These are phyloP conservation scores for Gallinago stenura DNA, from an alignment of 2,797 vertebrate genomes.

Conservation along the genomic window DNA sequence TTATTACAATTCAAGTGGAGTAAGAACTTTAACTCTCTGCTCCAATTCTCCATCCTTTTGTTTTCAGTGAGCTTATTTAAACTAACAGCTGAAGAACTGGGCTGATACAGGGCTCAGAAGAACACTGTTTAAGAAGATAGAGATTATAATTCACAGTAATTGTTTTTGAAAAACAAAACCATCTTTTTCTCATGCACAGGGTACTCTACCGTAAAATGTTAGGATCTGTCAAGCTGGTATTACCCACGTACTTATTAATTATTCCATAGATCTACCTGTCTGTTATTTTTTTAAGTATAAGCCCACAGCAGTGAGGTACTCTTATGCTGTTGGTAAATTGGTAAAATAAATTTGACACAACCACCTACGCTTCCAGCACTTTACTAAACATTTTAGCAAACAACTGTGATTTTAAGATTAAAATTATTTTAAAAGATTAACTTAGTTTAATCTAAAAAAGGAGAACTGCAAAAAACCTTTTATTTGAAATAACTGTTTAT, in stretches of 20 bases:
- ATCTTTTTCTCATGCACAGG: not conserved
- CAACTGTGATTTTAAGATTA: slow-evolving; percentile 9
- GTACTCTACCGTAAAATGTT: not conserved
- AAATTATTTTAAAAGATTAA: slow-evolving; percentile 59
- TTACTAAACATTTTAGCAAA: slow-evolving; percentile 42
- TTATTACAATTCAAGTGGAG: not conserved
- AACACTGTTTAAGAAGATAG: not conserved
- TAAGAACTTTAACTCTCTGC: not conserved
- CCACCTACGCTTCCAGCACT: slow-evolving; percentile 26
- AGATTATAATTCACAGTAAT: not conserved
- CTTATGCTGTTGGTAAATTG: slow-evolving; percentile 35
- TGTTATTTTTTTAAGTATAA: not conserved
- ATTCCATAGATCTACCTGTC: slow-evolving; percentile 59
- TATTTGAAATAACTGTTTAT: slow-evolving; percentile 46
- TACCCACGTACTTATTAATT: slow-evolving; percentile 53
- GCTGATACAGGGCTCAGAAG: not conserved
- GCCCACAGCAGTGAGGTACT: not conserved
- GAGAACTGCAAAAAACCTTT: slow-evolving; percentile 12
- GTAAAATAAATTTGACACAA: slow-evolving; percentile 30
- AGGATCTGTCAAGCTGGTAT: slow-evolving; percentile 21
- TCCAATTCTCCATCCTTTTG: not conserved
- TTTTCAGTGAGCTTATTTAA: not conserved
- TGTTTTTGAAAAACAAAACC: not conserved
- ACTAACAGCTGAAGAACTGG: not conserved
- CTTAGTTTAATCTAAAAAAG: slow-evolving; percentile 46